phyloP scores from a whole-genome alignment of 64 coral and sea anemone genomes.

The Stichodactyla mertensii region DNA sequence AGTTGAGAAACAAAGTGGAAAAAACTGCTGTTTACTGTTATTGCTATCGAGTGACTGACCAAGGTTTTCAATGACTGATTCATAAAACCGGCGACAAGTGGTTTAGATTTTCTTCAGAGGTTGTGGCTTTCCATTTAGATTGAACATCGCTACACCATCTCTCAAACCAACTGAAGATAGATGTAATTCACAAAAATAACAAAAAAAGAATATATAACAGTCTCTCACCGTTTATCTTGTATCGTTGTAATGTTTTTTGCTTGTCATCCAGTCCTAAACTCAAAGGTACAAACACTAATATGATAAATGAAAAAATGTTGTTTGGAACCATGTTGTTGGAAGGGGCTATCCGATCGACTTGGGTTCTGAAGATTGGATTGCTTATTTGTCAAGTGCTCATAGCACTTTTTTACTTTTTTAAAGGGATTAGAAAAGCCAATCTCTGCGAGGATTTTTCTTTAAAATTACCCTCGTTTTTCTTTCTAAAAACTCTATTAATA shows the following conservation, averaged over 20 bases:
- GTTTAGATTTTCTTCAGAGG: not conserved
- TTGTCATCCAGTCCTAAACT: conserved; percentile 10
- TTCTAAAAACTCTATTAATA: not conserved
- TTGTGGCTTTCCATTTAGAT: not conserved
- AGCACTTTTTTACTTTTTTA: not conserved
- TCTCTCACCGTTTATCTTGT: conserved; percentile 21
- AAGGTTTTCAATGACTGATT: not conserved
- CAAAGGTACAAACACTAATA: conserved; percentile 13
- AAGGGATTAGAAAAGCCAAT: not conserved
- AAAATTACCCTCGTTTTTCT: conserved; percentile 5
- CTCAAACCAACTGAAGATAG: not conserved
- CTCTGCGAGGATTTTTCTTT: not conserved
- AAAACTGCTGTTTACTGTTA: not conserved
- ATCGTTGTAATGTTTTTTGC: conserved; percentile 1
- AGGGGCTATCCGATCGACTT: not conserved
- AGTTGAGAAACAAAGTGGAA: not conserved
- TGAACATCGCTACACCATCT: not conserved
- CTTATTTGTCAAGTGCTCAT: conserved; percentile 18
- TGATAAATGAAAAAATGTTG: not conserved
- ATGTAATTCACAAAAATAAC: not conserved
- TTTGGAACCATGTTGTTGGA: not conserved
- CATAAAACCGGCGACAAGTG: not conserved
- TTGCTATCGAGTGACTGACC: not conserved
- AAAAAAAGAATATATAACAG: not conserved
- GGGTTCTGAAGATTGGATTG: not conserved